phyloP scores from a whole-genome alignment of 2,888 invertebrate genomes.

The Mimas tiliae region DNA sequence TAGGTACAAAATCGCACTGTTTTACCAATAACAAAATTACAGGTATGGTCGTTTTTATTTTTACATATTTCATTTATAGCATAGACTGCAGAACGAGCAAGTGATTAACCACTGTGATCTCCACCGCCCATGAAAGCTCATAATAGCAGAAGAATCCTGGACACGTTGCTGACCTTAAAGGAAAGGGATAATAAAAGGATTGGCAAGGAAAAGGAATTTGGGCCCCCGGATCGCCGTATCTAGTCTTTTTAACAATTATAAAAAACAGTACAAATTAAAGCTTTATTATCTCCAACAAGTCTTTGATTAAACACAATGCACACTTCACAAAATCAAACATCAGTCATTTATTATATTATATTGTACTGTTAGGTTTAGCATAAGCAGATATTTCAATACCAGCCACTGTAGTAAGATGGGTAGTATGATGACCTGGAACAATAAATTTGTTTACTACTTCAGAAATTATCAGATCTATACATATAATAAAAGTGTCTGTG shows the following conservation, averaged over 20 bases:
- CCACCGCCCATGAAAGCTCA: too few relatives aligned
- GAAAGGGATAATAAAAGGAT: too few relatives aligned
- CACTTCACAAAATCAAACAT: constrained; percentile 1
- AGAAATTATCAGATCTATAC: neutral
- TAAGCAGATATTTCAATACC: constrained; percentile 40
- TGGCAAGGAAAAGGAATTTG: too few relatives aligned
- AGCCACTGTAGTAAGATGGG: constrained; percentile 43
- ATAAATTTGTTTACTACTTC: constrained; percentile 13
- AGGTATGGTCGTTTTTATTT: neutral
- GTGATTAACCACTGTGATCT: too few relatives aligned
- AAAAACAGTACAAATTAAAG: neutral
- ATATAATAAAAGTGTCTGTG: too few relatives aligned
- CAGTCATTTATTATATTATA: neutral
- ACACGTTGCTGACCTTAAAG: too few relatives aligned
- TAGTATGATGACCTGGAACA: constrained; percentile 48
- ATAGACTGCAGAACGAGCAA: too few relatives aligned
- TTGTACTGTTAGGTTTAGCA: constrained; percentile 26
- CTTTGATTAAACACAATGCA: neutral
- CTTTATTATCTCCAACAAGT: constrained; percentile 15
- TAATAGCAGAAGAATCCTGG: too few relatives aligned
- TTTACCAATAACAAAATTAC: neutral
- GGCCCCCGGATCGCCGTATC: too few relatives aligned
- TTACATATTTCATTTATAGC: too few relatives aligned
- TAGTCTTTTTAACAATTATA: neutral
- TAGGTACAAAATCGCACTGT: neutral